Percentiles rank a stretch among this genome's conserved stretches.
phyloP scores from a whole-genome alignment of 2,113 vertebrate genomes.

The Lagopus muta region DNA sequence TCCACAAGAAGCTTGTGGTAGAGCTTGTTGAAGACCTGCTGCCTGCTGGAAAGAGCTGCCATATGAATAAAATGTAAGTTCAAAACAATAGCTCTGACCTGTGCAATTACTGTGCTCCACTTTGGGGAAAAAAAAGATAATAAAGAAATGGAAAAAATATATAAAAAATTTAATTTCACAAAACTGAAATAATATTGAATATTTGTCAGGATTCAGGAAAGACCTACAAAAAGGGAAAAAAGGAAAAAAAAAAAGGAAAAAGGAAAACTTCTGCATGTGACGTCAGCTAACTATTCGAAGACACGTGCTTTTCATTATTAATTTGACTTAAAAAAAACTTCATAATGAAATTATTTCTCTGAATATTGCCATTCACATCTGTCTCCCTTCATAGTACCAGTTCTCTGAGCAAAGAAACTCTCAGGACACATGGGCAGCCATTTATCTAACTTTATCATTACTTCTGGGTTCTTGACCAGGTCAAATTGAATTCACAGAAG shows the following conservation, averaged over 20 bases:
- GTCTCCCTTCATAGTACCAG: background rate
- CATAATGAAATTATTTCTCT: background rate
- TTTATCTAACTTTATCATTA: background rate
- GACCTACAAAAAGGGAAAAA: rapidly evolving
- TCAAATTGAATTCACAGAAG: background rate
- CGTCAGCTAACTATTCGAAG: background rate
- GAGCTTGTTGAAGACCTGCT: background rate
- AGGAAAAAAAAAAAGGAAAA: background rate
- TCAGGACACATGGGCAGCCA: background rate
- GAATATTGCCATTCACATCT: background rate
- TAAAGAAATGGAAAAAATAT: background rate
- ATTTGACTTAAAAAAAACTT: background rate
- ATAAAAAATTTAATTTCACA: background rate
- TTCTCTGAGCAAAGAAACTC: background rate
- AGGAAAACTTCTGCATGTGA: rapidly evolving
- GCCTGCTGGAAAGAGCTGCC: background rate
- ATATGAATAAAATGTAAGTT: background rate
- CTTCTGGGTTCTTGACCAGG: background rate
- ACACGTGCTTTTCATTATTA: background rate
- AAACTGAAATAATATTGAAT: background rate
- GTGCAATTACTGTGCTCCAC: background rate
- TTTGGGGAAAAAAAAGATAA: background rate
- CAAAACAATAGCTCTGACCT: background rate
- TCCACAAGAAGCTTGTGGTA: background rate
- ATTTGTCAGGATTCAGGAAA: background rate